Conservation (phyloP, 2,113 vertebrate genomes). For the western clawed frog (Xenopus tropicalis) region UCB_Xtro_10.0 CM004448.2:58173501-58174000, state of each 20-base stretch:
- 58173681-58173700: constrained; percentile 29
- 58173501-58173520: constrained; percentile 67
- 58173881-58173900: too few species aligned
- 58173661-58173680: constrained; percentile 35
- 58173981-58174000: constrained; percentile 7
- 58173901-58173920: too few species aligned
- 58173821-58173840: constrained; percentile 5
- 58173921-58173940: too few species aligned
- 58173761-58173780: too few species aligned
- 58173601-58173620: constrained; percentile 40
- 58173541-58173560: constrained; percentile 65
- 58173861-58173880: too few species aligned
- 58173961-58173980: neutral
- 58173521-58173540: constrained; percentile 61
- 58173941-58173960: neutral
- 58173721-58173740: neutral
- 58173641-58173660: constrained; percentile 33
- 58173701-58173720: neutral
- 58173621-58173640: constrained; percentile 26
- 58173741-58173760: too few species aligned
- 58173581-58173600: constrained; percentile 60
- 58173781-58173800: too few species aligned
- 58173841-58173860: neutral
- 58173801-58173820: neutral
- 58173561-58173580: constrained; percentile 54